Conservation (phyloP, 2,888 invertebrate species). For the Volucella inanis region DNA sequence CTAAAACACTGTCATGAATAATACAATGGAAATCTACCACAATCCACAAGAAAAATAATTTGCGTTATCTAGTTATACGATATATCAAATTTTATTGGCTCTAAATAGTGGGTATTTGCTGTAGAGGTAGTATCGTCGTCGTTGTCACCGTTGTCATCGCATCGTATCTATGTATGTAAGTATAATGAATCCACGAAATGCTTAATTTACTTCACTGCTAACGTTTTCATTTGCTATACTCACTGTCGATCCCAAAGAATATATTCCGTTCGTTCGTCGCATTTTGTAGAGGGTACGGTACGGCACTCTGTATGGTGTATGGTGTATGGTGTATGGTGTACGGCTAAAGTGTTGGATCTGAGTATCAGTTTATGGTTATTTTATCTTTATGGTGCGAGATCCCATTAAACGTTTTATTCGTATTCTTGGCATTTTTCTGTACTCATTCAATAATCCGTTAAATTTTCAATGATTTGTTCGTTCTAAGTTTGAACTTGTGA, state of each 20-base stretch:
- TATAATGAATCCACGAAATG: constrained; percentile 70
- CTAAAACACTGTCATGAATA: constrained; percentile 47
- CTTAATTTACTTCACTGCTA: constrained; percentile 46
- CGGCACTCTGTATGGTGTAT: no score
- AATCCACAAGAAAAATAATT: constrained; percentile 59
- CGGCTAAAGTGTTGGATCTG: constrained; percentile 47
- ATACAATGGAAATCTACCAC: constrained; percentile 53
- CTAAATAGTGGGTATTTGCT: constrained; percentile 71
- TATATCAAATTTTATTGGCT: constrained; percentile 72
- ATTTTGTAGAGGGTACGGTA: no score
- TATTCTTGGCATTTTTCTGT: constrained; percentile 57
- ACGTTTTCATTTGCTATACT: constrained; percentile 60
- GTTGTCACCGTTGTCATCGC: no score
- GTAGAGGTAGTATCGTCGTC: constrained; percentile 56
- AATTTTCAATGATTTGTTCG: constrained; percentile 65
- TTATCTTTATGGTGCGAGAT: constrained; percentile 68
- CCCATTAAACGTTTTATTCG: constrained; percentile 64
- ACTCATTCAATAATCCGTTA: constrained; percentile 65
- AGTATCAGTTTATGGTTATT: constrained; percentile 56
- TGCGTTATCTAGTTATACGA: constrained; percentile 66
- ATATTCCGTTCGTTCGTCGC: no score
- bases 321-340: not conserved
- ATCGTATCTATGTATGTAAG: no score
- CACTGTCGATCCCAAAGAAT: constrained; percentile 59
- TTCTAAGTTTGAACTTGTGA: constrained; percentile 35